Conservation (phyloP, 2,797 vertebrate genomes). For the Stomatorhinus walkeri region DNA sequence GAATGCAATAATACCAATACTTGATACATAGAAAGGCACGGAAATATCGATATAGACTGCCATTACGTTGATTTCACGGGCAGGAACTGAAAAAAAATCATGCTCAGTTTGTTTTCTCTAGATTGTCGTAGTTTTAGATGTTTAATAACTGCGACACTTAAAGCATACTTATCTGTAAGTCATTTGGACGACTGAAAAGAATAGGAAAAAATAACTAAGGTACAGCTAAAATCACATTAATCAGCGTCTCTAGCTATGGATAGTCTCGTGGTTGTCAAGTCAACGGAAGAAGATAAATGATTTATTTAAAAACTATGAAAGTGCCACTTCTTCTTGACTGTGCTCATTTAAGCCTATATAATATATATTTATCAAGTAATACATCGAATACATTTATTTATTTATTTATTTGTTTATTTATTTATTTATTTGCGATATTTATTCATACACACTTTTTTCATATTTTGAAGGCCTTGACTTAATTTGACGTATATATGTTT, state of each 20-base stretch:
- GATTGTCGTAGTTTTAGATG: not conserved
- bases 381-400: not conserved
- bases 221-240: not conserved
- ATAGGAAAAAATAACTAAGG: not conserved
- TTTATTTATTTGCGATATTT: constrained; percentile 27
- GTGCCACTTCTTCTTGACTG: constrained; percentile 51
- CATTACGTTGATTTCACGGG: not conserved
- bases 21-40: not conserved
- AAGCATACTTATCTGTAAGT: not conserved
- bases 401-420: not conserved
- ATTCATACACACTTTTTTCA: constrained; percentile 25
- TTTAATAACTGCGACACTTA: not conserved
- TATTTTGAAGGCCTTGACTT: constrained; percentile 17
- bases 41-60: not conserved
- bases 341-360: not conserved
- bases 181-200: not conserved
- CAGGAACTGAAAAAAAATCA: not conserved
- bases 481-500: not conserved
- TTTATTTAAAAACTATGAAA: constrained; percentile 21
- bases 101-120: not conserved
- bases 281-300: constrained; percentile 8
- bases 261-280: not conserved
- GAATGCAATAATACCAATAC: constrained; percentile 13
- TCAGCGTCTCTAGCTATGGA: not conserved
- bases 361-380: constrained; percentile 7